Conservation (phyloP, 2,797 vertebrate genomes). For the Acomys russatus region DNA sequence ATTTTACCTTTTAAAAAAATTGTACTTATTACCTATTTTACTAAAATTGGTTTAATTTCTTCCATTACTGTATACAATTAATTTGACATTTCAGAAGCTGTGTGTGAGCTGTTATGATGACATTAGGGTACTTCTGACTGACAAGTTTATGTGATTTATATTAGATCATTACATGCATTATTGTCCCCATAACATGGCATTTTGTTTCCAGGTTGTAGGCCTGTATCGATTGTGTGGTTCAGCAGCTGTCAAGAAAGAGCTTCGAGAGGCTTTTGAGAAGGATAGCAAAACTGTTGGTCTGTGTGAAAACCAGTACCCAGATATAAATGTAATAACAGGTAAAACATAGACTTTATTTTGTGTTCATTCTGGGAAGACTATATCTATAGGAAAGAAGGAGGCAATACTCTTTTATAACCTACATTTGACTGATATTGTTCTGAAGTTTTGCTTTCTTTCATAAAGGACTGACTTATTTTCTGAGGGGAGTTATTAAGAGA, state of each 20-base stretch:
- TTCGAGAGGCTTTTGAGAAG: conserved; percentile 97
- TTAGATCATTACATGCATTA: conserved; percentile 2
- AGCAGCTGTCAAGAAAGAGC: conserved; percentile 98
- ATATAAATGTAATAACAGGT: conserved; percentile 99
- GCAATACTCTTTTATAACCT: conserved; percentile 21
- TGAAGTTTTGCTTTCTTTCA: conserved; percentile 34
- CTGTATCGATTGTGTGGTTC: conserved; percentile 98
- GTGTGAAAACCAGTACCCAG: conserved; percentile 96
- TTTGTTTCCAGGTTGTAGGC: conserved; percentile 94
- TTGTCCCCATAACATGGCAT: neutral
- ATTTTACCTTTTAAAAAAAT: neutral
- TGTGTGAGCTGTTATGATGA: conserved; percentile 46
- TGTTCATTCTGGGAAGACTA: neutral
- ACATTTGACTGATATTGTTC: conserved; percentile 43
- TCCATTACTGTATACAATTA: conserved; percentile 31
- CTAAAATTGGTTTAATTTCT: conserved; percentile 52
- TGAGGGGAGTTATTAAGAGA: neutral
- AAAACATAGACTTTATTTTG: conserved; percentile 80
- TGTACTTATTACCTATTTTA: neutral
- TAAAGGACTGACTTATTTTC: conserved; percentile 37
- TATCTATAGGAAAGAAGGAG: conserved; percentile 37
- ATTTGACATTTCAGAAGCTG: conserved; percentile 53
- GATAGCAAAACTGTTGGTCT: conserved; percentile 94
- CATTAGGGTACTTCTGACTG: conserved; percentile 49
- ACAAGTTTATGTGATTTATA: conserved; percentile 50